Percentiles rank a stretch among this genome's conserved stretches.
Conservation (phyloP, 2,888 invertebrate genomes). For the Eudasyphora cyanicolor region DNA sequence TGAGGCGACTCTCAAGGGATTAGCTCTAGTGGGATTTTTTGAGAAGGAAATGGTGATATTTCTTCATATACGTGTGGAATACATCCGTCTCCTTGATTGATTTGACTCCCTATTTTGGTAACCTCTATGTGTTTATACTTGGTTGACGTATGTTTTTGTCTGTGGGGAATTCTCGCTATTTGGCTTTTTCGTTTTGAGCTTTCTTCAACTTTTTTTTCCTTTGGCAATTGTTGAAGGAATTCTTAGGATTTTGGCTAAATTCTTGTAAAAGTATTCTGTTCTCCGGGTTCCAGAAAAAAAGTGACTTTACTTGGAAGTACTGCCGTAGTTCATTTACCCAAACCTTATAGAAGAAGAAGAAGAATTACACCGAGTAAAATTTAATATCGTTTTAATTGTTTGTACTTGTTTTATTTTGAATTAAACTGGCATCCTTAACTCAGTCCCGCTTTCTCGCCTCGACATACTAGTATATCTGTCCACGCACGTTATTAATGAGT, state of each 20-base stretch:
- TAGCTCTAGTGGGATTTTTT: too few relatives aligned
- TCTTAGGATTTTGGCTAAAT: slow-evolving; percentile 40
- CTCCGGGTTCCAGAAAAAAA: slow-evolving; percentile 25
- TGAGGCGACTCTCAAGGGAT: too few relatives aligned
- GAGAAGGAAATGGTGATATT: too few relatives aligned
- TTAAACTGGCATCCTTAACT: not conserved
- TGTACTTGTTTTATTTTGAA: slow-evolving; percentile 6
- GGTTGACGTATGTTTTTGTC: slow-evolving; percentile 47
- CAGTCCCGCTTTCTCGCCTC: not conserved
- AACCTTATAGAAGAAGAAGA: slow-evolving; percentile 25
- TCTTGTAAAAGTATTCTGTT: too few relatives aligned
- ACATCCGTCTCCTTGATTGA: too few relatives aligned
- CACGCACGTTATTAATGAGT: not conserved
- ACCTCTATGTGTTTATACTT: slow-evolving; percentile 57
- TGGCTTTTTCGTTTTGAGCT: too few relatives aligned
- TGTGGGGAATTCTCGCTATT: slow-evolving; percentile 38
- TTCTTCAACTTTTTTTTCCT: slow-evolving; percentile 27
- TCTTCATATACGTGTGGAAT: too few relatives aligned
- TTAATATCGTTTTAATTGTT: slow-evolving; percentile 4
- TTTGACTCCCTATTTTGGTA: too few relatives aligned
- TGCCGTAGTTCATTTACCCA: slow-evolving; percentile 56
- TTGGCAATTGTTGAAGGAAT: slow-evolving; percentile 25
- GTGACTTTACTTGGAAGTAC: not conserved
- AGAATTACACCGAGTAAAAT: not conserved
- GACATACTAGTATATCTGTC: not conserved